phyloP scores from a whole-genome alignment of 2,113 vertebrate genomes.

The Diglossa brunneiventris region DNA sequence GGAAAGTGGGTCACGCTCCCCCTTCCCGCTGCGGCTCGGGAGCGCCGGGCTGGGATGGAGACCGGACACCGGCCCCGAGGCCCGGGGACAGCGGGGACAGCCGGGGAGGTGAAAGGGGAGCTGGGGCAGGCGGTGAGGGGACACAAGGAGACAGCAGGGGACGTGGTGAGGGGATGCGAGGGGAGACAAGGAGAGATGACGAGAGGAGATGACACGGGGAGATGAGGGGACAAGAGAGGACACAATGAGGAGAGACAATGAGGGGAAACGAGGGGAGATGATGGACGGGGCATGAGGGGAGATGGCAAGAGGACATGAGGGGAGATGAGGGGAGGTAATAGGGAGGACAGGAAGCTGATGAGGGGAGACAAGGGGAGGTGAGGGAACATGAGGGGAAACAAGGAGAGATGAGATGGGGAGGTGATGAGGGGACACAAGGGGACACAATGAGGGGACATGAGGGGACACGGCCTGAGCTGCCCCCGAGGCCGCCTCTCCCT shows the following conservation, averaged over 20 bases:
- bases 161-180: not conserved
- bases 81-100: not conserved
- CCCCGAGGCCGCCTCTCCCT: not conserved
- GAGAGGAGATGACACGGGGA: not conserved
- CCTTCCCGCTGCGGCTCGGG: not conserved
- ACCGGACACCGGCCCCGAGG: not conserved
- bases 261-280: not conserved
- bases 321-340: not conserved
- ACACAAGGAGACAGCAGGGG: not conserved
- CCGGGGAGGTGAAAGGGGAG: not conserved
- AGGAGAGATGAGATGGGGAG: not conserved
- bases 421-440: not conserved
- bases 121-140: not conserved
- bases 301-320: not conserved
- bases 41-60: not conserved
- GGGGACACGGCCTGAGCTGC: constrained; percentile 11
- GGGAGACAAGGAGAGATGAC: not conserved
- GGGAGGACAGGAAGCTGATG: not conserved
- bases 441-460: not conserved
- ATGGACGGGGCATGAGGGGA: not conserved
- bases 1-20: constrained; percentile 53
- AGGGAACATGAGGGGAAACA: not conserved
- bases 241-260: not conserved
- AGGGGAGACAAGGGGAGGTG: not conserved
- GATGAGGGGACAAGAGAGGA: not conserved